Base-by-base conservation (phyloP, 2,888 invertebrate genomes). In the Phorcus lineatus region DNA sequence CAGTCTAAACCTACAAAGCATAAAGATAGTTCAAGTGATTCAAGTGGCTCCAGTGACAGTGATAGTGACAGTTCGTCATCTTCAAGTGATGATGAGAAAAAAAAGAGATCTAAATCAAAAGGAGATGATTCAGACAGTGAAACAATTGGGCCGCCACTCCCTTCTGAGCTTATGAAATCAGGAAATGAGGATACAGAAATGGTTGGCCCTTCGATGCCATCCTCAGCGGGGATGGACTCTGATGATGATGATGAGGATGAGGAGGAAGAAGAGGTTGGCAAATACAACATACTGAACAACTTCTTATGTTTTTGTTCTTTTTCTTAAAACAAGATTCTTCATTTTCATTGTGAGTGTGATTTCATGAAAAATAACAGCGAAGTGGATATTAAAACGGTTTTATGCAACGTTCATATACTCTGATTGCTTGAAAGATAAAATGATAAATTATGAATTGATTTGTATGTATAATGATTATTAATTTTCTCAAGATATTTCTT, bases 161-260 rank as follows among this genome's bases (percentile, higher is more conserved):
- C 87, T 13, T 82, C 86, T 31, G 82, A 76, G 13, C 84, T 84
- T 53, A 19, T 36, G 62, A 54, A 93, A 74, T 77, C 36, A n/a
- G 79, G 62, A 22, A 77, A 92, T 78, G 92, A 92, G 13, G 89
- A 90, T 66, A 89, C 88, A 53, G 90, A 88, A 24, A 82, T 84
- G 80, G 87, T 89, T 36, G 90, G 90, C 36, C 89, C 90, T 57
- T 87, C 90, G 16, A 17, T 86, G 54, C 86, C 89, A 54, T 77
- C 82, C 22, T 77, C 80, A 57, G 80, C 78, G 67, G 82, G 74
- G 22, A 55, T 67, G 13, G 78, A 82, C n/a, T 80, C 87, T 54
- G 84, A 80, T 40, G 89, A 89, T 40, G 86, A 85, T 13, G 87
- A 86, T 36, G 86, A 88, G 17, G 87, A 87, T 19, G 86, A 84